These are phyloP conservation scores for Plutomurus gul DNA, from an alignment of 1,140 invertebrate species.

Conservation along the genomic window DNA sequence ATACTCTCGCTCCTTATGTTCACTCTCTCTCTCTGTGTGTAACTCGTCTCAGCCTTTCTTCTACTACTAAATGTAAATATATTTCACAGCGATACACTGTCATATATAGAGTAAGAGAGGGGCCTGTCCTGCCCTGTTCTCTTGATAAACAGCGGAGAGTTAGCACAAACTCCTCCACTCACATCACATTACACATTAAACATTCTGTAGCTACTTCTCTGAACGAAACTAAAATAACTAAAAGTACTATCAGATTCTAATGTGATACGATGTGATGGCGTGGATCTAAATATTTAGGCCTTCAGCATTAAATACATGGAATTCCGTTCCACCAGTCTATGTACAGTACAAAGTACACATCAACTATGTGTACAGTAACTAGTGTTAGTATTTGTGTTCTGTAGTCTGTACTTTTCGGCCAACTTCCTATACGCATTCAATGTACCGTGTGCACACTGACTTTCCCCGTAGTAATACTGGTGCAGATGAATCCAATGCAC, in stretches of 20 bases:
- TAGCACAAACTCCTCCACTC: neutral
- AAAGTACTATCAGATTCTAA: neutral
- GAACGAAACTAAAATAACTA: neutral
- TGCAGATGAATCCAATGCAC: neutral
- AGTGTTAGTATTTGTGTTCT: too few relatives aligned
- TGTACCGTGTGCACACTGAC: neutral
- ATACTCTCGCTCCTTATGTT: neutral
- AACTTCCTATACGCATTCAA: neutral
- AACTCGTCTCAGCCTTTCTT: neutral
- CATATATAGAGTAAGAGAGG: too few relatives aligned
- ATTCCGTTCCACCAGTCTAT: too few relatives aligned
- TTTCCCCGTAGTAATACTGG: neutral
- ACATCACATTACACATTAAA: neutral
- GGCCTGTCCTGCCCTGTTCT: too few relatives aligned
- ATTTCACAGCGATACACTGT: neutral
- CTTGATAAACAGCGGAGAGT: neutral
- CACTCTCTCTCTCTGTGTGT: neutral
- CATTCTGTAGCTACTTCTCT: neutral
- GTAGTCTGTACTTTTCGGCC: too few relatives aligned
- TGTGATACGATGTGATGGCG: neutral
- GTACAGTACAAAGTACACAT: too few relatives aligned
- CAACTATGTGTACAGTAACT: too few relatives aligned
- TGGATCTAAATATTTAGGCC: neutral
- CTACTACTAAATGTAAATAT: conserved; percentile 21
- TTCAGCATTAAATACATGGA: too few relatives aligned